Evolutionary conservation across 2,888 invertebrate genomes (phyloP).

Genomic region (Leptopilina drosophilae): DNA sequence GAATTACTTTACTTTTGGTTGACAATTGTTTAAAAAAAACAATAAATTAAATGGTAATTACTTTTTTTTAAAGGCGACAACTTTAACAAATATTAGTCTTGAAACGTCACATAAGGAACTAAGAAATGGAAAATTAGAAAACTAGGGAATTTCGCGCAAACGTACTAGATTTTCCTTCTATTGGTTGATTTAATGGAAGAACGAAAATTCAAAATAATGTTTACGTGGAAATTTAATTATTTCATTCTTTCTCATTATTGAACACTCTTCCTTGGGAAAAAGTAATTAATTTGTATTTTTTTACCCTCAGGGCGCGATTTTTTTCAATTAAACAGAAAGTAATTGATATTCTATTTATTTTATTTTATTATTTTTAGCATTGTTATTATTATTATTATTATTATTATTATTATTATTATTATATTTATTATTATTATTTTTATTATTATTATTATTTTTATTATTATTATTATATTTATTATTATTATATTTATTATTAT

Average conservation of each 20-base stretch:
- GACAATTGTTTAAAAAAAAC: not conserved
- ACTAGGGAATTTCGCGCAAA: constrained; percentile 9
- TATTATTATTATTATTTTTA: too few species aligned
- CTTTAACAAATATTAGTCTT: not conserved
- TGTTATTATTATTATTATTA: too few species aligned
- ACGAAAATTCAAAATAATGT: not conserved
- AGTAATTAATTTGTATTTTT: too few species aligned
- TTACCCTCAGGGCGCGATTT: too few species aligned
- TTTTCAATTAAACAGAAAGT: too few species aligned
- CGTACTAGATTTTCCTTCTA: not conserved
- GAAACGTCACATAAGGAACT: constrained; percentile 23
- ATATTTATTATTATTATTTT: too few species aligned
- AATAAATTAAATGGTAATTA: not conserved
- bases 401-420: too few species aligned
- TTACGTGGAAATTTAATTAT: not conserved
- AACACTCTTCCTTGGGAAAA: too few species aligned
- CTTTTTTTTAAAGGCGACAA: not conserved
- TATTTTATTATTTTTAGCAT: too few species aligned
- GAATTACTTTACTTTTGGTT: not conserved
- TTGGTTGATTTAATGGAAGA: not conserved
- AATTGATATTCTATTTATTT: too few species aligned
- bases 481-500: too few species aligned
- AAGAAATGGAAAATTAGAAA: not conserved
- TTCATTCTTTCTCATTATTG: not conserved
- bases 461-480: too few species aligned